phyloP scores from a whole-genome alignment of 2,113 vertebrate genomes.

The Chaetops frenatus region DNA sequence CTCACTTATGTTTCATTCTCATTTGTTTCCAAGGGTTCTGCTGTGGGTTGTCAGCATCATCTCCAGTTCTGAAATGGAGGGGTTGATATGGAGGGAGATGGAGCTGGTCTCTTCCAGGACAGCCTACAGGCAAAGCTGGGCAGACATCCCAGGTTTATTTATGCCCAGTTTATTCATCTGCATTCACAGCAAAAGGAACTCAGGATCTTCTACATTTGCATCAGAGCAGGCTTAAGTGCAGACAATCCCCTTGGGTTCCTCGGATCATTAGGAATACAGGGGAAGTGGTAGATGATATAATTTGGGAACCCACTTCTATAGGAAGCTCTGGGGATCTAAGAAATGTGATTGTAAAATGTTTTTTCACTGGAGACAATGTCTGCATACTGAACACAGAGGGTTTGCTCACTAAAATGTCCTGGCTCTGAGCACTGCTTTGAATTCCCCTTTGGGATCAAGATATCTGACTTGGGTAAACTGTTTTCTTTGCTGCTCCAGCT shows the following conservation, averaged over 20 bases:
- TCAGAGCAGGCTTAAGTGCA: background rate
- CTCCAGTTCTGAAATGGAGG: accelerated
- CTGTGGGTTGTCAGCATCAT: background rate
- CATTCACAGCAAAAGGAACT: background rate
- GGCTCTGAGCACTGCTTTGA: background rate
- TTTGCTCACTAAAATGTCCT: background rate
- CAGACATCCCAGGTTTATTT: background rate
- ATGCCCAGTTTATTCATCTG: background rate
- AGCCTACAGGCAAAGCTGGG: background rate
- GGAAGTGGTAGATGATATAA: background rate
- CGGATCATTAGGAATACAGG: background rate
- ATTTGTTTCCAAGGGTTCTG: background rate
- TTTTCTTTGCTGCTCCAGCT: background rate
- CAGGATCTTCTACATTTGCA: accelerated
- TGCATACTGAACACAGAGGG: background rate
- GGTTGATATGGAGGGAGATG: background rate
- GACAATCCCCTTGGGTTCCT: background rate
- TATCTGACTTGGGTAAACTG: background rate
- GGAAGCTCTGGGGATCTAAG: background rate
- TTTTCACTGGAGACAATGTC: background rate
- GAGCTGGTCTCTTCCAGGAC: too few relatives aligned
- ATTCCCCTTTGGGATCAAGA: background rate
- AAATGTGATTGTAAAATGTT: background rate
- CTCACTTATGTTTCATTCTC: background rate
- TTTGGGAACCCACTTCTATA: background rate